These are phyloP conservation scores for Halictus ligatus DNA, from an alignment of 2,888 invertebrate genomes.

Conservation along the genomic window DNA sequence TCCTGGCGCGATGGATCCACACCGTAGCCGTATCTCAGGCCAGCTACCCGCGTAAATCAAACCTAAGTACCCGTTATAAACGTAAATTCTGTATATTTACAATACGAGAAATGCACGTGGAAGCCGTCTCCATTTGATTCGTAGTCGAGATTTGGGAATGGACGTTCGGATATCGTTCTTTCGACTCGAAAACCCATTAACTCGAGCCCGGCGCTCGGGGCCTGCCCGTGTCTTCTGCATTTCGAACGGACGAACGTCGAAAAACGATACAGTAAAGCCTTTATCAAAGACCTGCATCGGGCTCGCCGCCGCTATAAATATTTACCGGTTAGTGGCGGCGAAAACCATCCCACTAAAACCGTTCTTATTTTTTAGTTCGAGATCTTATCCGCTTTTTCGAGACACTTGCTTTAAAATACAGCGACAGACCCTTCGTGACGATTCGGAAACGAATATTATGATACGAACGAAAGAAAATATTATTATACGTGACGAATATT, in stretches of 20 bases:
- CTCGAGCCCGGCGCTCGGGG: background rate
- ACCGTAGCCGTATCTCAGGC: background rate
- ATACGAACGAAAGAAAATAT: too few species aligned
- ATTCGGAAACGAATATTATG: background rate
- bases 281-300: background rate
- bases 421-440: background rate
- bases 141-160: constrained; percentile 4
- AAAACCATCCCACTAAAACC: background rate
- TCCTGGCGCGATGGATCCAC: background rate
- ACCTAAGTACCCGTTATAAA: constrained; percentile 29
- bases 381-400: background rate
- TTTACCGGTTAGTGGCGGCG: background rate
- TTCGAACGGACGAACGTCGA: background rate
- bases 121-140: background rate
- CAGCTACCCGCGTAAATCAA: constrained; percentile 38
- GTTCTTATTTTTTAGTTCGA: background rate
- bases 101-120: background rate
- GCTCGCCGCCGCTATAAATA: constrained; percentile 3
- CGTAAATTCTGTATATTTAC: constrained; percentile 44
- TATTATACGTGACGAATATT: too few species aligned
- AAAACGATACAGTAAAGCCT: background rate
- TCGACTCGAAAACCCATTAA: background rate
- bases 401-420: background rate
- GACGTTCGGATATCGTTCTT: constrained; percentile 16
- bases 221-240: background rate